Base-by-base conservation (phyloP, 2,888 invertebrate species). In the Philopedon plagiatum region DNA sequence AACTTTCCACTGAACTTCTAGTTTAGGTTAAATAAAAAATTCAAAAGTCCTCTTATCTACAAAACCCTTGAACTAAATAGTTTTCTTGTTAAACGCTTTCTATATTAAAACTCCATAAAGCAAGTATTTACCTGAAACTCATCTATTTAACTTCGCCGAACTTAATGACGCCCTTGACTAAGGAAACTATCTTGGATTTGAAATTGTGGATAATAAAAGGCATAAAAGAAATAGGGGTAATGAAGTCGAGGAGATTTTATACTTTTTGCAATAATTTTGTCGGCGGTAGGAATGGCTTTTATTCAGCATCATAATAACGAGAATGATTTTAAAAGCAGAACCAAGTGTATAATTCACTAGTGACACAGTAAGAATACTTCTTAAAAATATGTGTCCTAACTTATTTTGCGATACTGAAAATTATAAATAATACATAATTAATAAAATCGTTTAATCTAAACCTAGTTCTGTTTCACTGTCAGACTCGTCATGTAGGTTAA, bases 141-240 rank as follows among this genome's bases (percentile, higher is more conserved):
- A 60, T 67, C 67, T 67, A 67, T 67, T 67, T 67, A 60, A 67
- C 60, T 67, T 67, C 49, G 60, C 13, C n/a, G 51, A 67, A 60
- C 21, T 67, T 67, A 58, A 67, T 67, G 46, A 49, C 44, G 26
- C 21, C 8, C 41, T 56, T n/a, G 41, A 65, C 41, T 56, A 57
- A 13, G 65, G 57, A 19, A 57, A 65, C 57, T 65, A 26, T 62
- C 49, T 32, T 9, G 44, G 34, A 65, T 65, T 57, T 21, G 19
- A 44, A 57, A 32, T 19, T 29, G 65, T 29, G 8, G 51, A 32
- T 65, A 65, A 65, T 65, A 57, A 57, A 65, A 32, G 29, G n/a
- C 49, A 18, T 4, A 39, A 39, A 2, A 39, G 3, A 23, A 7
- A 21, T 21, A 37, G n/a, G 37, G 11, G n/a, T 41, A 21, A 60